A percentile compares a stretch with the other conserved stretches of the same genome.
phyloP scores from a whole-genome alignment of 2,113 vertebrate genomes.

The Enhydra lutris region DNA sequence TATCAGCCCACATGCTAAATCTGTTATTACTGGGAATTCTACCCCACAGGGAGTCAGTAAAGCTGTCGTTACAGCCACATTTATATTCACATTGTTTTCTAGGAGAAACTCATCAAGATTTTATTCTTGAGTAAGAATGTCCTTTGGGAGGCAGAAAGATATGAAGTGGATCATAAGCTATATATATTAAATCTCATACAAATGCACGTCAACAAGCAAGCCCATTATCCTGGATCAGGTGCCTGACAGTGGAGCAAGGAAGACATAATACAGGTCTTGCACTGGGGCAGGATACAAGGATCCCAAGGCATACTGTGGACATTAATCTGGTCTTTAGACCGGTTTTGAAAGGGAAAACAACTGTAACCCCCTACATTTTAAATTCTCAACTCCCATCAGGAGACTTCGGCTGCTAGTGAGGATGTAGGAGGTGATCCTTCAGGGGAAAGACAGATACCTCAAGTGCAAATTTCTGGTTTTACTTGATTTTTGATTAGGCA shows the following conservation, averaged over 20 bases:
- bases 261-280: slow-evolving; percentile 60
- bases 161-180: slow-evolving; percentile 42
- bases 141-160: slow-evolving; percentile 54
- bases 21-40: slow-evolving; percentile 85
- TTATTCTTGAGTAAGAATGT: slow-evolving; percentile 66
- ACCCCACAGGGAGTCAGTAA: slow-evolving; percentile 83
- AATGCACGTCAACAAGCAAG: slow-evolving; percentile 38
- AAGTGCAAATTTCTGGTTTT: slow-evolving; percentile 39
- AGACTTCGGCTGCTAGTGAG: neutral
- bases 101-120: slow-evolving; percentile 75
- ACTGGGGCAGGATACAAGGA: slow-evolving; percentile 19
- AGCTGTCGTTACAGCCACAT: slow-evolving; percentile 71
- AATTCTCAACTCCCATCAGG: neutral
- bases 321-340: neutral
- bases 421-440: neutral
- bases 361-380: neutral
- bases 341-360: slow-evolving; percentile 28
- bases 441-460: neutral
- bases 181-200: slow-evolving; percentile 51
- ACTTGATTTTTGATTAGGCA: neutral
- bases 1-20: slow-evolving; percentile 87
- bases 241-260: slow-evolving; percentile 27
- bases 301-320: neutral
- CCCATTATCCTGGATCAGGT: slow-evolving; percentile 20
- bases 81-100: slow-evolving; percentile 77